Conservation (phyloP, 1,140 invertebrate species). For the Trichonephila clavata region DNA sequence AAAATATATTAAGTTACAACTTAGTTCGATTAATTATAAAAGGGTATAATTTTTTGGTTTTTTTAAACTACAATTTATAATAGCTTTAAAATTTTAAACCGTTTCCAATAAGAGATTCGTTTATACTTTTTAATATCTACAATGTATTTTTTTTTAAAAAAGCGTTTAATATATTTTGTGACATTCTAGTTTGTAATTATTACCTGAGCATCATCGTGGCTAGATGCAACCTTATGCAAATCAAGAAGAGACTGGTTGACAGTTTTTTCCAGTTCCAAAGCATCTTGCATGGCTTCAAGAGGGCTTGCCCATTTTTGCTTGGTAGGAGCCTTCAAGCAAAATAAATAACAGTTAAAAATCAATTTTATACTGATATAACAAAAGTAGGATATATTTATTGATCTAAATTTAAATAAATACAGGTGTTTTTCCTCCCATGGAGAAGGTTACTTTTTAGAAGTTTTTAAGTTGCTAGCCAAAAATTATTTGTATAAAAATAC, state of each 20-base stretch:
- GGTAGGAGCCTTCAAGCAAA: constrained; percentile 80
- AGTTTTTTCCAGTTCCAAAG: constrained; percentile 84
- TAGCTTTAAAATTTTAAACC: too few relatives aligned
- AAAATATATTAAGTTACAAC: too few relatives aligned
- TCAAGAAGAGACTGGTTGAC: constrained; percentile 84
- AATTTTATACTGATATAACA: neutral
- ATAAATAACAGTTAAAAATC: neutral
- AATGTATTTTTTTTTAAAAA: too few relatives aligned
- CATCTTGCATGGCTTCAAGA: constrained; percentile 84
- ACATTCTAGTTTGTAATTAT: neutral
- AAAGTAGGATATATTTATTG: neutral
- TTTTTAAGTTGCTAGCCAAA: too few relatives aligned
- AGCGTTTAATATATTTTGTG: too few relatives aligned
- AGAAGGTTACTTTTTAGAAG: neutral
- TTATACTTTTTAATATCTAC: too few relatives aligned
- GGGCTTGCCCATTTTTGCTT: constrained; percentile 83
- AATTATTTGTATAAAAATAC: too few relatives aligned
- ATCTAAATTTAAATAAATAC: too few relatives aligned
- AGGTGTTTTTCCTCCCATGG: neutral
- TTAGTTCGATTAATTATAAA: too few relatives aligned
- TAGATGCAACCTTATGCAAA: constrained; percentile 81
- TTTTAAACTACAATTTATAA: too few relatives aligned
- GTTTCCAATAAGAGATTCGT: too few relatives aligned
- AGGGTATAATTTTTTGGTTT: too few relatives aligned
- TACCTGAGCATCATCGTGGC: constrained; percentile 80